Conservation (phyloP, 2,797 vertebrate species). For the Knipowitschia caucasica region DNA sequence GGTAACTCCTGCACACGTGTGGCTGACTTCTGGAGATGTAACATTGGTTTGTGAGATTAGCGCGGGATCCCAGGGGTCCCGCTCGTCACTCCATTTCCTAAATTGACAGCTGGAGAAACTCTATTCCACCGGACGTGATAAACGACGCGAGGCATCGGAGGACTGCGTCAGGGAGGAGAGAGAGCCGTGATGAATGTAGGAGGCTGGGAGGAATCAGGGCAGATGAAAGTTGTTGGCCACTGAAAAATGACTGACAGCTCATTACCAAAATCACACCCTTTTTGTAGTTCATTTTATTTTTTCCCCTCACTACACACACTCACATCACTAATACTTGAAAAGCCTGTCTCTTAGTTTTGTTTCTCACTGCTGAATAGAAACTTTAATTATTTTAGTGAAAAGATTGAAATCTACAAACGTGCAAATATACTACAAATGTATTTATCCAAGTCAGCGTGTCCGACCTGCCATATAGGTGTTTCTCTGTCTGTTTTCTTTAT, state of each 20-base stretch:
- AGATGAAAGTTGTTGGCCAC: conserved; percentile 79
- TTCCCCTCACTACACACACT: conserved; percentile 4
- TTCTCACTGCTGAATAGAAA: background rate
- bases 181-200: conserved; percentile 72
- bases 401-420: too few species aligned
- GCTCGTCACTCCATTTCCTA: conserved; percentile 77
- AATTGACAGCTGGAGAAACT: conserved; percentile 79
- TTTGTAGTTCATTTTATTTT: conserved; percentile 28
- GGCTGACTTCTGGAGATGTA: conserved; percentile 52
- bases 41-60: conserved; percentile 66
- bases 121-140: conserved; percentile 71
- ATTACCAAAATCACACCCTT: conserved; percentile 63
- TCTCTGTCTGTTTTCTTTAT: conserved; percentile 23
- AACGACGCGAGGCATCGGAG: conserved; percentile 61
- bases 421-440: background rate
- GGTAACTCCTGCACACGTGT: conserved; percentile 34
- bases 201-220: conserved; percentile 74
- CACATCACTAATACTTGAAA: conserved; percentile 9
- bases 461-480: conserved; percentile 3
- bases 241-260: conserved; percentile 74
- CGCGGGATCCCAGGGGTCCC: conserved; percentile 60
- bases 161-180: conserved; percentile 55
- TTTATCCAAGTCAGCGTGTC: background rate
- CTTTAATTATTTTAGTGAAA: background rate
- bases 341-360: background rate